These are phyloP conservation scores for Caenorhabditis wallacei DNA, from an alignment of 2,888 invertebrate genomes.

Conservation along the genomic window DNA sequence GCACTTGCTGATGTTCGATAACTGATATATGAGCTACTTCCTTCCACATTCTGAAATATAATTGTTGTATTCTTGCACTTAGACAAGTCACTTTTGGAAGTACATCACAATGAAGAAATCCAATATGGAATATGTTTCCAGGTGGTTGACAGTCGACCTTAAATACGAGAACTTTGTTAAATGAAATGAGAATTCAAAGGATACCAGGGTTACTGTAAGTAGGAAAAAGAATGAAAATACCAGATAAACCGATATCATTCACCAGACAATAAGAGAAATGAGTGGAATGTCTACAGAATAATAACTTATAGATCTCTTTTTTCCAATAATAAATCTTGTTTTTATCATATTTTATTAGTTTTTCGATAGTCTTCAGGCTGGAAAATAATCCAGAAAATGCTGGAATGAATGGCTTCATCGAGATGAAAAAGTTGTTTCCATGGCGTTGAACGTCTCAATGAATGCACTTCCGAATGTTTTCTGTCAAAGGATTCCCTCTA, in stretches of 20 bases:
- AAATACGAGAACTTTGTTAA: neutral
- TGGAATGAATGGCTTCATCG: conserved; percentile 4
- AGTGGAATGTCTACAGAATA: neutral
- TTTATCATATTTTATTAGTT: conserved; percentile 29
- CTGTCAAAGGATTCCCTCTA: too few relatives aligned
- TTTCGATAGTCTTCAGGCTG: conserved; percentile 20
- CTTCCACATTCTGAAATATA: conserved; percentile 49
- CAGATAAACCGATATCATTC: conserved; percentile 7
- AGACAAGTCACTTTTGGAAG: conserved; percentile 37
- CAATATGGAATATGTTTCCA: conserved; percentile 53
- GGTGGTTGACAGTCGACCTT: conserved; percentile 44
- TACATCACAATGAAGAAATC: conserved; percentile 66
- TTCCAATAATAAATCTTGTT: conserved; percentile 3
- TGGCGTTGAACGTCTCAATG: conserved; percentile 1
- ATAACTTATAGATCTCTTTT: neutral
- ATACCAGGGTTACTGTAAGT: conserved; percentile 6
- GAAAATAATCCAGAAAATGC: conserved; percentile 26
- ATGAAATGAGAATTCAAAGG: neutral
- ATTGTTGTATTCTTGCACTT: conserved; percentile 6
- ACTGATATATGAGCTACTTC: conserved; percentile 40
- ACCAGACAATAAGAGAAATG: conserved; percentile 13
- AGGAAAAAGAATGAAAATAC: neutral
- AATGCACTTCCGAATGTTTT: neutral
- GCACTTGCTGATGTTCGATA: conserved; percentile 65
- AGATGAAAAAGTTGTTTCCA: neutral